phyloP scores from a whole-genome alignment of 1,140 invertebrate genomes.

The Drosophila pachea region DNA sequence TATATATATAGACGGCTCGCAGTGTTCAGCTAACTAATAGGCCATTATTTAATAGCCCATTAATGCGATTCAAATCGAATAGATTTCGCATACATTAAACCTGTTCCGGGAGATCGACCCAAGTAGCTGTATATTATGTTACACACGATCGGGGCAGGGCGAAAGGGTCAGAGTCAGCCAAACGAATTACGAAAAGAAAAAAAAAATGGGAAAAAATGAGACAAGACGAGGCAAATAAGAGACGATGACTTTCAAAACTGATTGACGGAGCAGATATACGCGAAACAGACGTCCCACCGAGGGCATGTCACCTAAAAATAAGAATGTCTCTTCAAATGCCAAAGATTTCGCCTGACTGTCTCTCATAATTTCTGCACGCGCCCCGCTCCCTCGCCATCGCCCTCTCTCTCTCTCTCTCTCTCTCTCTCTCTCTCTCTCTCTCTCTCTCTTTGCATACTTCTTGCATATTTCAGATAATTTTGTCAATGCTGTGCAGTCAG shows the following conservation, averaged over 20 bases:
- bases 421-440: slow-evolving; percentile 9
- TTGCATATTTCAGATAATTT: slow-evolving; percentile 79
- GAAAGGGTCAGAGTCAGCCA: slow-evolving; percentile 25
- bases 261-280: slow-evolving; percentile 66
- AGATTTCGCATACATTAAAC: slow-evolving; percentile 44
- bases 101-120: slow-evolving; percentile 17
- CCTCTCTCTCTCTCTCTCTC: slow-evolving; percentile 14
- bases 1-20: too few relatives aligned
- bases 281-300: slow-evolving; percentile 68
- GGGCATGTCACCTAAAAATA: slow-evolving; percentile 79
- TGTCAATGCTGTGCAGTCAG: slow-evolving; percentile 79
- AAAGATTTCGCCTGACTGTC: slow-evolving; percentile 59
- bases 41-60: not conserved
- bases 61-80: not conserved
- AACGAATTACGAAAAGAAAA: slow-evolving; percentile 39
- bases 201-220: slow-evolving; percentile 13
- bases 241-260: slow-evolving; percentile 70
- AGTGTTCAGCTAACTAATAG: too few relatives aligned
- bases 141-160: slow-evolving; percentile 5
- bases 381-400: slow-evolving; percentile 20
- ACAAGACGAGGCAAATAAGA: too few relatives aligned
- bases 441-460: slow-evolving; percentile 58
- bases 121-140: slow-evolving; percentile 14
- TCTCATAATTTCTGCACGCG: slow-evolving; percentile 39
- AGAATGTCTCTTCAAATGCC: slow-evolving; percentile 75